Base-by-base conservation (phyloP, 2,113 vertebrate species). In the Empidonax alnorum region DNA sequence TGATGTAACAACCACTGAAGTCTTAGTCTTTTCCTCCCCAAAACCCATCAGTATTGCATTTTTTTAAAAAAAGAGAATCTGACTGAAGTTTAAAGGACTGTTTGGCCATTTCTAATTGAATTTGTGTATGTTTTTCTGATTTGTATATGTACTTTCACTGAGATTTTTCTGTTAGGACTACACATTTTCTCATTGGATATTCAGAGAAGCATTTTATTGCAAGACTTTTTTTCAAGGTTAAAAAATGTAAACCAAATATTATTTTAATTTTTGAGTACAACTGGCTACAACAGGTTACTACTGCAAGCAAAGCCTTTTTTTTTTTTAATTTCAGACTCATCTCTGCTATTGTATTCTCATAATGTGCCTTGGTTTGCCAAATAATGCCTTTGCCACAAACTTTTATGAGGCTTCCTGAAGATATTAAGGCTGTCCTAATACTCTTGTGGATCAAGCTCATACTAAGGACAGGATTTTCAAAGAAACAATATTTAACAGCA, bases 401-500 rank as follows among this genome's bases (percentile, higher is more conserved):
- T 85, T 83, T 31, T 31, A 31, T 69, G 65, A 74, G 46, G 69
- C 46, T 73, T 89, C 55, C 63, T 78, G 79, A 86, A 93, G 47
- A 42, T 50, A 37, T 23, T 67, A 85, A 37, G 37, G 46, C 63
- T 90, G 41, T 69, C 23, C 41, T n/a, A 33, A 80, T 50, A 28
- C 8, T 66, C 55, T 22, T 59, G 30, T 62, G 46, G 39, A 53
- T 66, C 41, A 37, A 77, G 50, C 39, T 87, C 10, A 66, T 31
- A 53, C 74, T 35, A 71, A 87, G 47, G 69, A 81, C 7, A 42
- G 15, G 17, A 56, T 53, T 83, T 91, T 68, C 59, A 35, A 85
- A 84, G 77, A 87, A 87, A 69, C 19, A 69, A 33, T 72, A 58
- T 87, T 84, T 53, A 84, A 31, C 91, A 87, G 47, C 65, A 93